Conservation (phyloP, 2,113 vertebrate genomes). For the Petrocephalus zakoni region DNA sequence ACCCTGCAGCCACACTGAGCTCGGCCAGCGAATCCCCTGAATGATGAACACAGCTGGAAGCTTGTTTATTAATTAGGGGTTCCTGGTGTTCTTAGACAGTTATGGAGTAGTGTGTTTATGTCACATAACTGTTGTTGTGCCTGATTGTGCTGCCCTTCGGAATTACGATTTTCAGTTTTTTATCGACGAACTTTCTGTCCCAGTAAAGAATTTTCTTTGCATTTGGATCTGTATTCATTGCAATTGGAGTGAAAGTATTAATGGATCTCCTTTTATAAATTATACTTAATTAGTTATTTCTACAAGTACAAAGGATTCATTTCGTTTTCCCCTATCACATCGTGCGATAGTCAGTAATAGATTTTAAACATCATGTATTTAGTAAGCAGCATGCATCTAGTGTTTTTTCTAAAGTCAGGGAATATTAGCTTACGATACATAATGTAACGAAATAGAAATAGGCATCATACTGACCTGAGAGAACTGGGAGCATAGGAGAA, state of each 20-base stretch:
- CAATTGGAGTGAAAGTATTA: neutral
- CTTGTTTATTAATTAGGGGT: neutral
- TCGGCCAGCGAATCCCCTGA: neutral
- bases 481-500: constrained; percentile 41
- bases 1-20: neutral
- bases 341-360: neutral
- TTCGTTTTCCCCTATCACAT: neutral
- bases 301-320: neutral
- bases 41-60: neutral
- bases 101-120: neutral
- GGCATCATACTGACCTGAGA: constrained; percentile 50
- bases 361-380: neutral
- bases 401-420: neutral
- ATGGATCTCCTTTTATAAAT: neutral
- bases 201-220: neutral
- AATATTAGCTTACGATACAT: neutral
- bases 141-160: neutral
- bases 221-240: neutral
- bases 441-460: neutral
- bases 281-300: neutral
- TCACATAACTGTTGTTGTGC: neutral
- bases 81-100: neutral
- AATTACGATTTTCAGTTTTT: neutral
- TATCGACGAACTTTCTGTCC: neutral
- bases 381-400: neutral